Conservation (phyloP, 2,888 invertebrate species). For the Myopa tessellatipennis region DNA sequence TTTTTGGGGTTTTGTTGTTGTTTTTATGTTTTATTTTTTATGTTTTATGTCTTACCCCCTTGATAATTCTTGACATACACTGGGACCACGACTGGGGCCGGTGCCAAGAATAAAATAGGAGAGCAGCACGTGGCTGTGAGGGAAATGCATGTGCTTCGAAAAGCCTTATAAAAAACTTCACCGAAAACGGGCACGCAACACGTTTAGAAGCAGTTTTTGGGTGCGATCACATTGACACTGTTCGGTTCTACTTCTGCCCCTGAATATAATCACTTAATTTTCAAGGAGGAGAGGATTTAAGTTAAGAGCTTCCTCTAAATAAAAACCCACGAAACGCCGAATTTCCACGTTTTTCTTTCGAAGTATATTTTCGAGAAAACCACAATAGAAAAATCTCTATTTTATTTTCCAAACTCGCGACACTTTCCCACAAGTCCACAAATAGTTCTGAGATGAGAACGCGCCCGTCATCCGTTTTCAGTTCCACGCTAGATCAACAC, state of each 20-base stretch:
- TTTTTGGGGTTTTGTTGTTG: constrained; percentile 5
- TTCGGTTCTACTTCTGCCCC: not conserved
- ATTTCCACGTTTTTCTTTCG: not conserved
- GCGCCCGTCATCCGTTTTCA: constrained; percentile 24
- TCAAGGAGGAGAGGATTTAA: too few species aligned
- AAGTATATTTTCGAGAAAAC: too few species aligned
- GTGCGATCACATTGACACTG: not conserved
- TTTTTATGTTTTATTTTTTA: too few species aligned
- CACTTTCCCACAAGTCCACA: constrained; percentile 23
- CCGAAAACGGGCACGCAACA: not conserved
- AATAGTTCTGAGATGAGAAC: constrained; percentile 7
- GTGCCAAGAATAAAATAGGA: constrained; percentile 50
- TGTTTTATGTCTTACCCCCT: not conserved
- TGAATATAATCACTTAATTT: too few species aligned
- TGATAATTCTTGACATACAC: constrained; percentile 32
- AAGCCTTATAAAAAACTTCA: not conserved
- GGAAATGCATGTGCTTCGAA: not conserved
- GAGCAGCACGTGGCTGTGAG: not conserved
- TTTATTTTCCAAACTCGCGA: not conserved
- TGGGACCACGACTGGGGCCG: constrained; percentile 50
- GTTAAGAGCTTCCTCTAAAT: too few species aligned
- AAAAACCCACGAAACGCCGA: not conserved
- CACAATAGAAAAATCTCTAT: not conserved
- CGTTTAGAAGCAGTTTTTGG: not conserved
- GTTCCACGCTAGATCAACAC: constrained; percentile 65